Conservation (phyloP, 1,140 invertebrate genomes). For the Sipha flava region DNA sequence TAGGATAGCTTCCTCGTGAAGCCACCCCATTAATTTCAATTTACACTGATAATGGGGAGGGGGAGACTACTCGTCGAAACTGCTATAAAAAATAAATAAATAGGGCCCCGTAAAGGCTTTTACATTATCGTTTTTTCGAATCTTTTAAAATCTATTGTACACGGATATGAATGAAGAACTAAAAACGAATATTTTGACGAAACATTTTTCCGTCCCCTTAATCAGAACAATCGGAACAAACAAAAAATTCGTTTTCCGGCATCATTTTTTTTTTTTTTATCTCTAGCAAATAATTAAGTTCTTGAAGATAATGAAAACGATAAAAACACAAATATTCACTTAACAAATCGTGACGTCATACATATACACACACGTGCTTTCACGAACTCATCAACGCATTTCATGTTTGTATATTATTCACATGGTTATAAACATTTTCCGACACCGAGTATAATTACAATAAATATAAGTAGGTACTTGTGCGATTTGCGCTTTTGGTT, state of each 20-base stretch:
- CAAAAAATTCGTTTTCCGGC: neutral
- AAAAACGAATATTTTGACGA: neutral
- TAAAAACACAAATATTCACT: neutral
- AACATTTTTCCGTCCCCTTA: neutral
- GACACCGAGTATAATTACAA: too few relatives aligned
- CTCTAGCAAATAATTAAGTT: neutral
- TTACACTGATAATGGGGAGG: neutral
- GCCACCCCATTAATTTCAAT: constrained; percentile 8
- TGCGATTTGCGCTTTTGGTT: neutral
- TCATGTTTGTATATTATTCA: neutral
- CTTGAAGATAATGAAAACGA: neutral
- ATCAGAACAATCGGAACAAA: neutral
- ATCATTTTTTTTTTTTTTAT: neutral
- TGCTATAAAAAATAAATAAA: neutral
- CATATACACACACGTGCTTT: neutral
- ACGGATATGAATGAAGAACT: neutral
- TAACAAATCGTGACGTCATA: neutral
- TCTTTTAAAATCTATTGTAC: neutral
- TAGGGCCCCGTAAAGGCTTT: neutral
- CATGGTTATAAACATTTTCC: neutral
- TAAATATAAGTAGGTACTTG: neutral
- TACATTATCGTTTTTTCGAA: neutral
- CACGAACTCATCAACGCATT: too few relatives aligned
- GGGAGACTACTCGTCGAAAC: neutral
- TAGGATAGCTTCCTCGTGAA: neutral